Percentiles rank a stretch among this genome's conserved stretches.
phyloP scores from a whole-genome alignment of 1,140 invertebrate species.

The Eupristina koningsbergeri region DNA sequence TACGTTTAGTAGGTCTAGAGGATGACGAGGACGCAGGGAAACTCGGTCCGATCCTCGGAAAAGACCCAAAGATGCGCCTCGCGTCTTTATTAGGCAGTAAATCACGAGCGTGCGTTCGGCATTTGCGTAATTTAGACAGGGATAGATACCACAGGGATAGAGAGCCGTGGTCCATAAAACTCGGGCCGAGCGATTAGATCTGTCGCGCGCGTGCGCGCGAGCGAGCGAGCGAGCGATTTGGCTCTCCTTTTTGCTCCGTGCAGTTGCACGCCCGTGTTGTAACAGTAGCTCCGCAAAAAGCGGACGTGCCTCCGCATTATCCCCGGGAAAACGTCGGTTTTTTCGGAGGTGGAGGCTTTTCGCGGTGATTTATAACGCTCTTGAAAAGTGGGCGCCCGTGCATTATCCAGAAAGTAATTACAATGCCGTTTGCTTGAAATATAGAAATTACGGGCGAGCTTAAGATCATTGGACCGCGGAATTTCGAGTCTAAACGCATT shows the following conservation, averaged over 20 bases:
- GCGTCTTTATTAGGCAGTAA: conserved; percentile 73
- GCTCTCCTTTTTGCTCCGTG: background rate
- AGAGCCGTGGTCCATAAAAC: conserved; percentile 66
- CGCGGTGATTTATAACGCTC: conserved; percentile 13
- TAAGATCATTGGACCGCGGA: background rate
- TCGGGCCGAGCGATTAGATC: conserved; percentile 66
- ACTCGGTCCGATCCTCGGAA: background rate
- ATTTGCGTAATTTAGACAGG: conserved; percentile 63
- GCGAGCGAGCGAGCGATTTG: too few species aligned
- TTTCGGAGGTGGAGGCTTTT: background rate
- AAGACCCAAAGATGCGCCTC: conserved; percentile 45
- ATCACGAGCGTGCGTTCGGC: conserved; percentile 56
- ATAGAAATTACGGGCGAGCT: conserved; percentile 10
- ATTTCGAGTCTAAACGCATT: background rate
- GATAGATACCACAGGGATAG: too few species aligned
- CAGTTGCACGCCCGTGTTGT: background rate
- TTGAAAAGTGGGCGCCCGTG: background rate
- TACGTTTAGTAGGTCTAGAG: background rate
- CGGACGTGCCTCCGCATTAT: background rate
- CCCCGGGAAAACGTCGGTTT: background rate
- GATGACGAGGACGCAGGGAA: background rate
- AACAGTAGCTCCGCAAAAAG: conserved; percentile 12
- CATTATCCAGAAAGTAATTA: conserved; percentile 13
- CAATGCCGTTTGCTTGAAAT: conserved; percentile 10
- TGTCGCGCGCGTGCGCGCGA: conserved; percentile 46